phyloP scores from a whole-genome alignment of 2,888 invertebrate genomes.

The Tachina grossa region DNA sequence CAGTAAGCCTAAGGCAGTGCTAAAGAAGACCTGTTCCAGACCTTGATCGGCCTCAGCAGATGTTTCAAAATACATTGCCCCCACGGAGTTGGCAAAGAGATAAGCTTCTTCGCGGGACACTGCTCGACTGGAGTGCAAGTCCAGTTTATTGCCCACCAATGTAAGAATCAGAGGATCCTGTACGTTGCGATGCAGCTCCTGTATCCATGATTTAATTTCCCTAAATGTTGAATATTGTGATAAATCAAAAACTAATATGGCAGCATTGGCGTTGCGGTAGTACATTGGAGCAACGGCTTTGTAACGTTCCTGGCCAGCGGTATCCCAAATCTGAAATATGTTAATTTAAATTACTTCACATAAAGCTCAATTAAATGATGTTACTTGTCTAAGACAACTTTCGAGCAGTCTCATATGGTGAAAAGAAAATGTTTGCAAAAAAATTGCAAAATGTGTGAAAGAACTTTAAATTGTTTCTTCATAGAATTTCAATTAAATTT shows the following conservation, averaged over 20 bases:
- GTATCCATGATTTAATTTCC: slow-evolving; percentile 93
- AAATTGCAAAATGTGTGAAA: no score
- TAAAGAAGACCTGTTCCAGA: slow-evolving; percentile 89
- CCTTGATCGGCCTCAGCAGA: slow-evolving; percentile 92
- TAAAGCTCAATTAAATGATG: no score
- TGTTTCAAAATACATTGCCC: slow-evolving; percentile 92
- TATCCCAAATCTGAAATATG: slow-evolving; percentile 81
- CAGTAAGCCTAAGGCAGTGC: slow-evolving; percentile 86
- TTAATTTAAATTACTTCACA: neutral
- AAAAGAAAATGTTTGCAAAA: no score
- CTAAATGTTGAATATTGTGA: slow-evolving; percentile 89
- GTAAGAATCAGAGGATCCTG: slow-evolving; percentile 90
- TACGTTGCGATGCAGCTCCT: slow-evolving; percentile 90
- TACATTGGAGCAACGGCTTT: slow-evolving; percentile 97
- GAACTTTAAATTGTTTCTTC: no score
- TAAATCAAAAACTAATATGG: slow-evolving; percentile 93
- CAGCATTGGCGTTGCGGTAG: slow-evolving; percentile 95
- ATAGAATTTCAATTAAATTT: no score
- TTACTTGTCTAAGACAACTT: no score
- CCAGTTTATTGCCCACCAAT: slow-evolving; percentile 93
- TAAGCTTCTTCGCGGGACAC: slow-evolving; percentile 88
- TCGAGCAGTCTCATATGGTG: no score
- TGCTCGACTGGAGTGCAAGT: slow-evolving; percentile 86
- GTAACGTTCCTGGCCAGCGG: slow-evolving; percentile 85
- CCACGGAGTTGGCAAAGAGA: slow-evolving; percentile 90